Conservation (phyloP, 2,797 vertebrate species). For the Paramormyrops hopkinsi region DNA sequence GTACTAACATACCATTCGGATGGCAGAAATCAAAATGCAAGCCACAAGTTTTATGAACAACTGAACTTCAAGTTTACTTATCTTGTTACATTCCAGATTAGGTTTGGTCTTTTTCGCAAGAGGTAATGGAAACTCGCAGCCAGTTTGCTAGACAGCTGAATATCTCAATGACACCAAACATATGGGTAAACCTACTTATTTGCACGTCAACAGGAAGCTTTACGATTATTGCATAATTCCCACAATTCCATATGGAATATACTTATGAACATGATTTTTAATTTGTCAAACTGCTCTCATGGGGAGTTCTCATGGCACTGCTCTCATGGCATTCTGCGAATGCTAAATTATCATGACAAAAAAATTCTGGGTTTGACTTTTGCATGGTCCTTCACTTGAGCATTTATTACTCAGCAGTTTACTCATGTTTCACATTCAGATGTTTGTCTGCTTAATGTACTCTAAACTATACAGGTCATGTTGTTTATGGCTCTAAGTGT, state of each 20-base stretch:
- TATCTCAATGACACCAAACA: not conserved
- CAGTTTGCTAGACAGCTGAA: not conserved
- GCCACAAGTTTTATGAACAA: not conserved
- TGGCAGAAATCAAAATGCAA: not conserved
- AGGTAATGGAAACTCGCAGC: not conserved
- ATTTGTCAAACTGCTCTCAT: not conserved
- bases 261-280: not conserved
- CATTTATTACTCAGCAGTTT: not conserved
- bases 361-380: not conserved
- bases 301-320: not conserved
- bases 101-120: not conserved
- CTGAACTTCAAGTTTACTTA: not conserved
- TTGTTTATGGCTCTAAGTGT: not conserved
- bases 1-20: not conserved
- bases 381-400: not conserved
- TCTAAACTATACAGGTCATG: not conserved
- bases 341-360: not conserved
- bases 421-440: not conserved
- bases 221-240: not conserved
- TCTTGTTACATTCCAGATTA: slow-evolving; percentile 11
- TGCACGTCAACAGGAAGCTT: not conserved
- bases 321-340: not conserved
- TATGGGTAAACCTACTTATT: slow-evolving; percentile 6
- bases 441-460: not conserved
- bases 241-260: not conserved